These are phyloP conservation scores for Erebia ligea DNA, from an alignment of 2,888 invertebrate species.

Conservation along the genomic window DNA sequence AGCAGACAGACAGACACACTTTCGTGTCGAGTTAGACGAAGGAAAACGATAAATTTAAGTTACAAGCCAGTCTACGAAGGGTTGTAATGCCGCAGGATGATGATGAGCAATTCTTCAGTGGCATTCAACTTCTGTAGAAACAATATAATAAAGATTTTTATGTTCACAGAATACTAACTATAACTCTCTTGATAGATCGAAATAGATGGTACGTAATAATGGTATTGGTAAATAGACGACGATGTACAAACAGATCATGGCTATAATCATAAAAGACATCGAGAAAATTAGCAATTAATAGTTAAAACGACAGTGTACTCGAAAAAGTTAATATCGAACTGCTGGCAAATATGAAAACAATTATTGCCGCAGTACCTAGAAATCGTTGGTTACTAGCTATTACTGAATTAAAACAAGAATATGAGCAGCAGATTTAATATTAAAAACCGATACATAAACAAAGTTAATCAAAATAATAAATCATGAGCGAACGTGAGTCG, in stretches of 20 bases:
- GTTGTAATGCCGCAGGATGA: too few relatives aligned
- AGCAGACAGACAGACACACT: too few relatives aligned
- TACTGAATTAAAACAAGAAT: neutral
- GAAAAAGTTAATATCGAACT: neutral
- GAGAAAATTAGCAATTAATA: neutral
- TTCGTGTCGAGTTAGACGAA: too few relatives aligned
- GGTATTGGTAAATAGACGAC: too few relatives aligned
- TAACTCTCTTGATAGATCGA: too few relatives aligned
- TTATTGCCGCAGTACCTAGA: too few relatives aligned
- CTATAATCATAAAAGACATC: neutral
- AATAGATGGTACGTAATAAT: neutral
- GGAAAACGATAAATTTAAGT: too few relatives aligned
- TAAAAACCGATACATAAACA: conserved; percentile 10
- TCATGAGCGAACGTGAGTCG: conserved; percentile 3
- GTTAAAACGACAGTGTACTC: neutral
- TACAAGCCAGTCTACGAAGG: too few relatives aligned
- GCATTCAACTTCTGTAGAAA: neutral
- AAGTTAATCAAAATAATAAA: conserved; percentile 10
- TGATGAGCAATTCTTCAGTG: too few relatives aligned
- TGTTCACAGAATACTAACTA: too few relatives aligned
- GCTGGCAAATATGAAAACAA: neutral
- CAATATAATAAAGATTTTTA: too few relatives aligned
- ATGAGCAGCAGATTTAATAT: neutral
- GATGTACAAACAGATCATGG: too few relatives aligned
- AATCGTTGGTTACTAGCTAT: neutral